Conservation (phyloP, 37 sponge, comb jelly and placozoan species). For the Tethya wilhelma region DNA sequence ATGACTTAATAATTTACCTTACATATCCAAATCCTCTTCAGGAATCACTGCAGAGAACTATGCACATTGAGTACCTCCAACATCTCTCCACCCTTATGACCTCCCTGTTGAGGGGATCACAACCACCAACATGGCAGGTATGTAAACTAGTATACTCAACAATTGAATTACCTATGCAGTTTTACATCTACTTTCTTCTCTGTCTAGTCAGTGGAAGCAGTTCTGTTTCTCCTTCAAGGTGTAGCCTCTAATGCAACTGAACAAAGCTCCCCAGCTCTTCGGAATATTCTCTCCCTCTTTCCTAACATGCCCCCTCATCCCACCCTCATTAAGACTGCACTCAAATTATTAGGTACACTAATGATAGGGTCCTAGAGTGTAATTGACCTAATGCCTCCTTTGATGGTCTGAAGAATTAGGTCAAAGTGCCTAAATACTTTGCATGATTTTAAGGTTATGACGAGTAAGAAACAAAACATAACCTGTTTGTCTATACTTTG, state of each 20-base stretch:
- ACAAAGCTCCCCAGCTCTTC: constrained; percentile 44
- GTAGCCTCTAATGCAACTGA: constrained; percentile 39
- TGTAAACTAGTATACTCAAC: not conserved
- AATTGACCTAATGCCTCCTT: no score
- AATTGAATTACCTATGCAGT: not conserved
- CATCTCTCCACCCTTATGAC: constrained; percentile 37
- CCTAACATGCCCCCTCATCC: constrained; percentile 63
- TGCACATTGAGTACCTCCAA: constrained; percentile 72
- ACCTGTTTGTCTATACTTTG: no score
- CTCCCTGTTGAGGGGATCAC: constrained; percentile 3
- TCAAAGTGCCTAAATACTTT: no score
- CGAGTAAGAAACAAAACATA: no score
- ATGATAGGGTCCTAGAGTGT: no score
- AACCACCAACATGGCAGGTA: constrained; percentile 68
- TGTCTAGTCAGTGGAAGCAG: constrained; percentile 59
- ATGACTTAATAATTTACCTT: not conserved
- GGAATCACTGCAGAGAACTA: constrained; percentile 46
- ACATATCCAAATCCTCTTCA: not conserved
- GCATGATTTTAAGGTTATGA: no score
- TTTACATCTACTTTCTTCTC: not conserved
- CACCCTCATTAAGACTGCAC: constrained; percentile 53
- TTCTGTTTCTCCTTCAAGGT: constrained; percentile 67
- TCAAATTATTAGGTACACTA: constrained; percentile 71
- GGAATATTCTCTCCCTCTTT: constrained; percentile 49
- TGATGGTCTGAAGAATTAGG: no score